These are phyloP conservation scores for Papilio protenor DNA, from an alignment of 2,888 invertebrate species.

Conservation along the genomic window DNA sequence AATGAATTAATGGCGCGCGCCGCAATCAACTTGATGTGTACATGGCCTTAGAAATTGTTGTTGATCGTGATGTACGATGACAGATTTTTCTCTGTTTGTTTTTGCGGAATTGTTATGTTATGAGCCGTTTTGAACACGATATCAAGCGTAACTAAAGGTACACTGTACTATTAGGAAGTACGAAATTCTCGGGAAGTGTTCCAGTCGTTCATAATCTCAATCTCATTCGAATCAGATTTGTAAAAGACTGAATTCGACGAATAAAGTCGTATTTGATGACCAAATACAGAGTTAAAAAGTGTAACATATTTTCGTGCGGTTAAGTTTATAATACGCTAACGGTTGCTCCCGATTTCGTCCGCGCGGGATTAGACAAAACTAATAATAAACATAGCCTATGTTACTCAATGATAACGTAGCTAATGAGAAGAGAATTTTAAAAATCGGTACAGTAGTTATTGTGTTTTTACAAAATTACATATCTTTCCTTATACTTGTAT, in stretches of 20 bases:
- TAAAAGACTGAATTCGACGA: too few species aligned
- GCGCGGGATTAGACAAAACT: too few species aligned
- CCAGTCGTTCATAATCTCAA: not conserved
- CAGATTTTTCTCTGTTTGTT: constrained; percentile 39
- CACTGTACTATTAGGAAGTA: not conserved
- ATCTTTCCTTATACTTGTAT: too few species aligned
- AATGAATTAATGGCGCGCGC: constrained; percentile 52
- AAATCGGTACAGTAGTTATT: too few species aligned
- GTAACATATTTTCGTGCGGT: not conserved
- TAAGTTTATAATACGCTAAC: too few species aligned
- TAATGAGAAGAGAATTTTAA: too few species aligned
- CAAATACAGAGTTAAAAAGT: not conserved
- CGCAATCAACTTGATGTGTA: constrained; percentile 57
- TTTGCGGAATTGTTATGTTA: constrained; percentile 2
- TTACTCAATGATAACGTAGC: too few species aligned
- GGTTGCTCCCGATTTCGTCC: too few species aligned
- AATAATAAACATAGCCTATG: too few species aligned
- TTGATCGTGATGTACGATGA: constrained; percentile 31
- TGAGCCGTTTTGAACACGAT: not conserved
- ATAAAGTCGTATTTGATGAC: too few species aligned
- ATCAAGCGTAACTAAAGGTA: not conserved
- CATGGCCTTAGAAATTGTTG: constrained; percentile 52
- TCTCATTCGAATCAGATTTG: too few species aligned
- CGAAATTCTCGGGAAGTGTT: not conserved
- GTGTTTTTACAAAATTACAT: too few species aligned